phyloP scores from a whole-genome alignment of 1,140 invertebrate species.

The Acyrthosiphon pisum region DNA sequence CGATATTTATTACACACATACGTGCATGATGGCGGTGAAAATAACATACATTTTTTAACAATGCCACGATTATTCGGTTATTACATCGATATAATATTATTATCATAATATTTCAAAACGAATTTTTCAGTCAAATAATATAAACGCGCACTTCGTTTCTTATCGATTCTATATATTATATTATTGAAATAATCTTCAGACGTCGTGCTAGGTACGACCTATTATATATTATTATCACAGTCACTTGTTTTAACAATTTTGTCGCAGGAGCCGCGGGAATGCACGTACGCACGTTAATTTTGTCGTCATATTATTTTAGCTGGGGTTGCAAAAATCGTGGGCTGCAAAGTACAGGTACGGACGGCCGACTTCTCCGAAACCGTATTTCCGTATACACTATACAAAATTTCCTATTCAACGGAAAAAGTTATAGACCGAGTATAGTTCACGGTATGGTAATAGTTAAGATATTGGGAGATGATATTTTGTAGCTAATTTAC shows the following conservation, averaged over 20 bases:
- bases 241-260: neutral
- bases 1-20: neutral
- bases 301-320: neutral
- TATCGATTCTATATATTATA: neutral
- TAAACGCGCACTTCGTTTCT: neutral
- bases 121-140: neutral
- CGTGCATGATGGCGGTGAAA: neutral
- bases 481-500: no score
- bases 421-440: neutral
- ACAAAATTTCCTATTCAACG: neutral
- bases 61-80: neutral
- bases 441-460: neutral
- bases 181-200: neutral
- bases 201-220: neutral
- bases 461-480: neutral
- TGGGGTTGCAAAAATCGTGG: neutral
- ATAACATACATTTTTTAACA: neutral
- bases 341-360: neutral
- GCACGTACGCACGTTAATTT: neutral
- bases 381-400: neutral
- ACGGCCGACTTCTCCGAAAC: neutral
- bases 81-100: neutral
- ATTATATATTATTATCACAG: neutral
- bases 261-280: neutral
- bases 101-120: slow-evolving; percentile 2